A percentile compares a stretch with the other conserved stretches of the same genome.
Conservation (phyloP, 2,113 vertebrate species). For the Muscicapa adusta region DNA sequence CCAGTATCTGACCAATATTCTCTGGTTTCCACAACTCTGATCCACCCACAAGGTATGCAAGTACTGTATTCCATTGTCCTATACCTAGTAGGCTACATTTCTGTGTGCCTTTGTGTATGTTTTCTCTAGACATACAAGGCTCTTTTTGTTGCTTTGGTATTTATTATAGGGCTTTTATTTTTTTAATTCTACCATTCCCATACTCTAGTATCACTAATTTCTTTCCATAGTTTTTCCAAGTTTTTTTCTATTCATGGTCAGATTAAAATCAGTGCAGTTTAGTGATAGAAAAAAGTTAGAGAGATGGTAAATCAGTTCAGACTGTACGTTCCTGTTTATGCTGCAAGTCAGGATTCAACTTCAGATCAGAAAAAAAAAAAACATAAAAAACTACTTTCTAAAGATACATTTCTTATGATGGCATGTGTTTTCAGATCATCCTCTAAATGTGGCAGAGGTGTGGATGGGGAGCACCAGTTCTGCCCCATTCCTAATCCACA, state of each 20-base stretch:
- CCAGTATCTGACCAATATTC: neutral
- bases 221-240: neutral
- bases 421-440: neutral
- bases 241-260: neutral
- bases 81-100: neutral
- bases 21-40: neutral
- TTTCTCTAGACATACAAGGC: neutral
- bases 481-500: neutral
- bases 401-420: neutral
- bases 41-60: neutral
- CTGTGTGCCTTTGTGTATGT: neutral
- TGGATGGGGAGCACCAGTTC: neutral
- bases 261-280: neutral
- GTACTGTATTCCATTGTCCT: neutral
- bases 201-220: neutral
- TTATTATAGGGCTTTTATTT: neutral
- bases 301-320: neutral
- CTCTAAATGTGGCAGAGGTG: neutral
- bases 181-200: neutral
- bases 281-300: neutral
- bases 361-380: neutral
- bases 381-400: neutral
- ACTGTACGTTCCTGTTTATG: neutral
- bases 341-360: neutral
- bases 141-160: neutral